phyloP scores from a whole-genome alignment of 2,113 vertebrate species.

The Nyctibius bracteatus region DNA sequence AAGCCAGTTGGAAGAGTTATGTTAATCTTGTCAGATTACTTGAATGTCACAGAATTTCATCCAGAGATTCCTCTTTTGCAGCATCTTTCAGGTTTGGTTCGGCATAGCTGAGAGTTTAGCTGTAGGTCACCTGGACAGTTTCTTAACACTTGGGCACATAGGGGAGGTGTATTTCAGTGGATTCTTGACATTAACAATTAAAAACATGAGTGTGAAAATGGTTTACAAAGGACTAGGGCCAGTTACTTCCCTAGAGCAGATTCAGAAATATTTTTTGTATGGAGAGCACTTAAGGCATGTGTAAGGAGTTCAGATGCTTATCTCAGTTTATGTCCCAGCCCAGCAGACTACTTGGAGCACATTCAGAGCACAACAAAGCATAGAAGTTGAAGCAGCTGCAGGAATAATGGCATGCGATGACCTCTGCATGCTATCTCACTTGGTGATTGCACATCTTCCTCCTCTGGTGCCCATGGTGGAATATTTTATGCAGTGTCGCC shows the following conservation, averaged over 20 bases:
- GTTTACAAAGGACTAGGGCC: not conserved
- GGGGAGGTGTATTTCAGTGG: not conserved
- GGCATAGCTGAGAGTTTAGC: not conserved
- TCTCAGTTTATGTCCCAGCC: not conserved
- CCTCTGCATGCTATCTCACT: too few relatives aligned
- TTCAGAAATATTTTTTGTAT: not conserved
- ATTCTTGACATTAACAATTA: not conserved
- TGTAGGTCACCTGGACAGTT: not conserved
- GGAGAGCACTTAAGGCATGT: not conserved
- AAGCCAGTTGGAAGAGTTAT: not conserved
- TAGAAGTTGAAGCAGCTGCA: not conserved
- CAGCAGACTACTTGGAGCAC: not conserved
- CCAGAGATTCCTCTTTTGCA: not conserved
- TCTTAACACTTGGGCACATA: not conserved
- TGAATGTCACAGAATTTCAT: not conserved
- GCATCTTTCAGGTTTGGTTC: not conserved
- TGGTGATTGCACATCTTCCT: not conserved
- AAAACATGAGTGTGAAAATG: not conserved
- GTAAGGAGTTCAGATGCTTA: not conserved
- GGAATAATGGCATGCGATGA: fast-evolving
- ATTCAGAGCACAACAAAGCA: not conserved
- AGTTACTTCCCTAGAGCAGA: not conserved
- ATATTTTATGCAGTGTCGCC: not conserved
- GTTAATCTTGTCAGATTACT: not conserved
- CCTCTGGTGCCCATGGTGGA: not conserved